Percentiles rank a stretch among this genome's conserved stretches.
Conservation (phyloP, 2,888 invertebrate species). For the Apomyelois bistriatella region DNA sequence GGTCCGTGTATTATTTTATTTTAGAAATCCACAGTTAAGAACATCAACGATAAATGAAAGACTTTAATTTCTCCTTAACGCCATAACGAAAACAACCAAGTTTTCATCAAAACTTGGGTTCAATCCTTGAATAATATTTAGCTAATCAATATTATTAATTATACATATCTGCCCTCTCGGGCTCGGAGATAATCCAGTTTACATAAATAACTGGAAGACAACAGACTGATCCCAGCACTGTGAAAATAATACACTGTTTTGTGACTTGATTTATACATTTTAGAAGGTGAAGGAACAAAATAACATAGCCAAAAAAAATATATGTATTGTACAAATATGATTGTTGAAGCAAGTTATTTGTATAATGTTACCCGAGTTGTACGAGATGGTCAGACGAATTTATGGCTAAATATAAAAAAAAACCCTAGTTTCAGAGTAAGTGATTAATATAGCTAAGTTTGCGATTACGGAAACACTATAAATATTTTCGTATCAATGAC, state of each 20-base stretch:
- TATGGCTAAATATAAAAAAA: too few relatives aligned
- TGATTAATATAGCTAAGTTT: too few relatives aligned
- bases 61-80: not conserved
- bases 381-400: too few relatives aligned
- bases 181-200: not conserved
- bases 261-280: not conserved
- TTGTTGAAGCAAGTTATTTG: too few relatives aligned
- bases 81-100: not conserved
- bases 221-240: not conserved
- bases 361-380: too few relatives aligned
- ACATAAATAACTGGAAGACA: conserved; percentile 8
- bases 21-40: too few relatives aligned
- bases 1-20: too few relatives aligned
- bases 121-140: conserved; percentile 4
- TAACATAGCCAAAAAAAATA: too few relatives aligned
- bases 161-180: not conserved
- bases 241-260: not conserved
- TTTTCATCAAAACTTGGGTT: not conserved
- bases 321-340: too few relatives aligned
- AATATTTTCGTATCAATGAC: too few relatives aligned
- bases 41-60: not conserved
- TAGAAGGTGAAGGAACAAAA: not conserved
- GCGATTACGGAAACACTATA: too few relatives aligned
- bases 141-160: conserved; percentile 5
- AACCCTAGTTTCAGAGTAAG: too few relatives aligned